Percentiles rank a stretch among this genome's conserved stretches.
Evolutionary conservation across 2,113 vertebrate species (phyloP).

Genomic region (Protobothrops flavoviridis): DNA sequence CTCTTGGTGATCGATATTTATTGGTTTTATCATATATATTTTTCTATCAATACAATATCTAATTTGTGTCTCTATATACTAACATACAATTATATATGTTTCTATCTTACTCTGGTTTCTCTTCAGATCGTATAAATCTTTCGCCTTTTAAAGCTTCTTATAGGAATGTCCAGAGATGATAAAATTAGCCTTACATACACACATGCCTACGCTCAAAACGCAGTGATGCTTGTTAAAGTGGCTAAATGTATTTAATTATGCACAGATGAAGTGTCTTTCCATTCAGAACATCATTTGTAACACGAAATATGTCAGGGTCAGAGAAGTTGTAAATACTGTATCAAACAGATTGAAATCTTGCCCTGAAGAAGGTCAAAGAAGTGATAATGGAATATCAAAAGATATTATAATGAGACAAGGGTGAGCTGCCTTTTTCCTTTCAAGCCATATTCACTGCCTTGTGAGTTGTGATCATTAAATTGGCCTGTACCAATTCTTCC

Average conservation of each 20-base stretch:
- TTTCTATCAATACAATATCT: too few species aligned
- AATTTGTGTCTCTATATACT: too few species aligned
- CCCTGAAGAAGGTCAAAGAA: too few species aligned
- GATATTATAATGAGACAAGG: neutral
- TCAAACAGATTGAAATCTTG: neutral
- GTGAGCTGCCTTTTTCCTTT: neutral
- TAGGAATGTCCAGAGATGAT: neutral
- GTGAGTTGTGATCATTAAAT: neutral
- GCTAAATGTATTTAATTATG: neutral
- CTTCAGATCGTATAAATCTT: too few species aligned
- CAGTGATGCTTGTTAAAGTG: neutral
- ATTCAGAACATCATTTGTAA: neutral
- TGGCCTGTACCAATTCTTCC: neutral
- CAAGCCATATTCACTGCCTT: neutral
- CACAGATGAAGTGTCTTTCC: neutral
- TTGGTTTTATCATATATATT: too few species aligned
- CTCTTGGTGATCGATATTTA: too few species aligned
- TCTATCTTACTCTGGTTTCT: too few species aligned
- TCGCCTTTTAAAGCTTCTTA: neutral
- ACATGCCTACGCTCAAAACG: neutral
- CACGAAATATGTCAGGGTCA: neutral
- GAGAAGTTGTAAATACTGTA: neutral
- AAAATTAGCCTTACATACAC: neutral
- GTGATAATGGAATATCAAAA: neutral
- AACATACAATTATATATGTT: too few species aligned